A percentile compares a stretch with the other conserved stretches of the same genome.
Conservation (phyloP, 2,113 vertebrate species). For the Sylvilagus bachmani region DNA sequence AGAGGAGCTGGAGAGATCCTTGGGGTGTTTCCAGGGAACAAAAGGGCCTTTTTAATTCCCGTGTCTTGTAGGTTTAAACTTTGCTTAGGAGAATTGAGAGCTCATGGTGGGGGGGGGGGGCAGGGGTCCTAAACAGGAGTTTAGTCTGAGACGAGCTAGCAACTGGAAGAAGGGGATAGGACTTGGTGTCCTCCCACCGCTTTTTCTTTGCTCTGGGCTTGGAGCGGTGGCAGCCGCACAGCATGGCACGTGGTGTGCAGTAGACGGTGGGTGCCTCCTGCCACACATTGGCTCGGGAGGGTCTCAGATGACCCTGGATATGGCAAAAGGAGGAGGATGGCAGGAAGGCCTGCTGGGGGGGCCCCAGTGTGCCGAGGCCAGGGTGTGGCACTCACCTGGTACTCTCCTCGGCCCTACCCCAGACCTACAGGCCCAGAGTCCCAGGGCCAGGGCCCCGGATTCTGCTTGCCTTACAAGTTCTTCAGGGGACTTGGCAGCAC, state of each 20-base stretch:
- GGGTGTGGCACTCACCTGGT: neutral
- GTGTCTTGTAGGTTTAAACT: neutral
- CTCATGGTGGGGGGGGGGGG: no score
- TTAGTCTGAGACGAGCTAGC: neutral
- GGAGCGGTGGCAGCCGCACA: neutral
- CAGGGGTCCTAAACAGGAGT: no score
- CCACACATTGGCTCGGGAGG: neutral
- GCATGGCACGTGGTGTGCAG: neutral
- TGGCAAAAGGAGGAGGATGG: neutral
- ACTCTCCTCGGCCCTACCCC: no score
- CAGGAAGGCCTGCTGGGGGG: neutral
- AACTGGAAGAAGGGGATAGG: neutral
- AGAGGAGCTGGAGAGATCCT: neutral
- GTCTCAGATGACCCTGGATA: neutral
- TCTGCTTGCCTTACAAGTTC: neutral
- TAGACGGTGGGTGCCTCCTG: neutral
- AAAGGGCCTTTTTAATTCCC: neutral
- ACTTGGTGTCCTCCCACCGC: neutral
- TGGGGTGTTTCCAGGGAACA: neutral
- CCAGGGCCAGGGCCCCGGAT: neutral
- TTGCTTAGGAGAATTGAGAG: neutral
- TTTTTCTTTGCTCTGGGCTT: neutral
- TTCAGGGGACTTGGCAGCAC: neutral
- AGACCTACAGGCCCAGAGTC: neutral
- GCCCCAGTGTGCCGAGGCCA: neutral